phyloP scores from a whole-genome alignment of 92 coral and sea anemone species.

The Desmophyllum pertusum region DNA sequence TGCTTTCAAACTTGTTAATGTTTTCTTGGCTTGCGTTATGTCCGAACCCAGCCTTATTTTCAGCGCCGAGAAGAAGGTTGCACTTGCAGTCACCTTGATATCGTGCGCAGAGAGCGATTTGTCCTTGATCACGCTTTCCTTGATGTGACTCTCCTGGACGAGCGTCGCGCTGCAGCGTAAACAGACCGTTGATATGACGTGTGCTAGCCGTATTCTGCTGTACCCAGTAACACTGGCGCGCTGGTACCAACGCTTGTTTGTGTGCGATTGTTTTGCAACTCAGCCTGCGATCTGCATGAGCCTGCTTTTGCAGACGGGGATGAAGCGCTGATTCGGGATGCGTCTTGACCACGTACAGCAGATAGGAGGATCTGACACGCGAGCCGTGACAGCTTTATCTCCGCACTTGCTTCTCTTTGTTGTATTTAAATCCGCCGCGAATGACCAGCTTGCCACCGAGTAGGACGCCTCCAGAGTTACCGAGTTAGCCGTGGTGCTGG shows the following conservation, averaged over 20 bases:
- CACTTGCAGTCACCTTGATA: constrained; percentile 85
- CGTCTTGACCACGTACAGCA: constrained; percentile 70
- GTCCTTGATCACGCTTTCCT: constrained; percentile 49
- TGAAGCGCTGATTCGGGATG: constrained; percentile 82
- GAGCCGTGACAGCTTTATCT: constrained; percentile 67
- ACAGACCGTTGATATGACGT: constrained; percentile 82
- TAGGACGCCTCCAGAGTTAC: constrained; percentile 76
- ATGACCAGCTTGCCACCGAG: constrained; percentile 82
- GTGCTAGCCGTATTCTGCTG: constrained; percentile 88
- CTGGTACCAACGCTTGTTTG: constrained; percentile 80
- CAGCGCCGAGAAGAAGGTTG: constrained; percentile 59
- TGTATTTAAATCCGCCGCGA: constrained; percentile 74
- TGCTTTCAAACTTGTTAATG: constrained; percentile 59
- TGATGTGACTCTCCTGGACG: constrained; percentile 73
- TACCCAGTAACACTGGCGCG: no score
- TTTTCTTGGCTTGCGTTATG: constrained; percentile 48
- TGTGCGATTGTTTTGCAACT: constrained; percentile 79
- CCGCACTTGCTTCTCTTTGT: constrained; percentile 69
- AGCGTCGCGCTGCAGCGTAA: constrained; percentile 85
- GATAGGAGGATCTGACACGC: constrained; percentile 76
- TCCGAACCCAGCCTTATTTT: constrained; percentile 36
- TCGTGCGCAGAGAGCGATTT: constrained; percentile 51
- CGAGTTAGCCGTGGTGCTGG: constrained; percentile 67
- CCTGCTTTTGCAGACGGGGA: constrained; percentile 67
- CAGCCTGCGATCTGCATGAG: constrained; percentile 76